These are phyloP conservation scores for Dendrolimus punctatus DNA, from an alignment of 1,140 invertebrate species.

Conservation along the genomic window DNA sequence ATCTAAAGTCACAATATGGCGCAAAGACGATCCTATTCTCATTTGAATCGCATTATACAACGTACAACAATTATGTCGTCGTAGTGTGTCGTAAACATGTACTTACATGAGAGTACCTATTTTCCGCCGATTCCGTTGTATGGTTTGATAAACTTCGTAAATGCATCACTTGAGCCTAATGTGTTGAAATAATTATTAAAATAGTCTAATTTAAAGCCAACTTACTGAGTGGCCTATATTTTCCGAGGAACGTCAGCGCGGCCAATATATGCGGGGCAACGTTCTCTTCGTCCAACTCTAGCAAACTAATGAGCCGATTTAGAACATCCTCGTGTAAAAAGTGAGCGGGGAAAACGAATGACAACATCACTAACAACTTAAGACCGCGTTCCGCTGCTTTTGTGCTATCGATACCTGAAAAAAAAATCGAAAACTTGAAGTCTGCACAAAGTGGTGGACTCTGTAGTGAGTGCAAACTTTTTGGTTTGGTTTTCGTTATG, in stretches of 20 bases:
- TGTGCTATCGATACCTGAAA: constrained; percentile 79
- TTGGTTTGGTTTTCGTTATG: no score
- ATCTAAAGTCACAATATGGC: no score
- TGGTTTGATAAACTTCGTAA: no score
- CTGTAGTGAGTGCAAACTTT: no score
- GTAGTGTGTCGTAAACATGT: no score
- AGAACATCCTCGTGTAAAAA: constrained; percentile 91
- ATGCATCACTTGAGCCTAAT: no score
- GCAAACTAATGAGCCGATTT: constrained; percentile 82
- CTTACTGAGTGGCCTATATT: constrained; percentile 85
- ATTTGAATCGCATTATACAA: no score
- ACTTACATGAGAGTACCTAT: no score
- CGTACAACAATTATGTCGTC: no score
- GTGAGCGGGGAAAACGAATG: constrained; percentile 93
- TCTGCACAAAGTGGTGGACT: neutral
- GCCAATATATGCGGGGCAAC: constrained; percentile 87
- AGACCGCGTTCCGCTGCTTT: constrained; percentile 88
- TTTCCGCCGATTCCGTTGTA: no score
- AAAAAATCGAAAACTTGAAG: neutral
- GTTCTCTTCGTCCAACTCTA: constrained; percentile 86
- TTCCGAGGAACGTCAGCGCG: constrained; percentile 90
- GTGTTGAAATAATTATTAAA: constrained; percentile 3
- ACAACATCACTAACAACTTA: constrained; percentile 85
- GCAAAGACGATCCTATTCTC: no score
- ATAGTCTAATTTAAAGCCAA: constrained; percentile 14